Percentiles rank a stretch among this genome's conserved stretches.
These are phyloP conservation scores for Colius striatus DNA, from an alignment of 2,113 vertebrate species.

Conservation along the genomic window DNA sequence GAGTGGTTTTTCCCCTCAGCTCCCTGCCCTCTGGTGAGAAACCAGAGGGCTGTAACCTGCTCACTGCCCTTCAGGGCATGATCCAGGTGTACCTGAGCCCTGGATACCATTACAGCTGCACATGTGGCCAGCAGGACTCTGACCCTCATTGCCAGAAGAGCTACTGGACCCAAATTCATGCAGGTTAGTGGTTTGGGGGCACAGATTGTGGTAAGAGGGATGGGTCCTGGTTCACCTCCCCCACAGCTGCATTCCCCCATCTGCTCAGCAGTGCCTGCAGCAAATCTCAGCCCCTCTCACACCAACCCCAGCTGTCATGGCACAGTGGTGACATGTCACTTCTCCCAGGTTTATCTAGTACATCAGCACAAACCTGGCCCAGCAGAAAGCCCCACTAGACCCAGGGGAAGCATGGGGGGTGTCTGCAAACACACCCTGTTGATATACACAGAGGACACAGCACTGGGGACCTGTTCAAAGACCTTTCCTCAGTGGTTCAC, in stretches of 20 bases:
- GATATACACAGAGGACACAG: background rate
- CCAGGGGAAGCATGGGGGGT: background rate
- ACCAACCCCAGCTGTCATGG: background rate
- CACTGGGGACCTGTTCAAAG: background rate
- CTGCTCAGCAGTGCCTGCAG: background rate
- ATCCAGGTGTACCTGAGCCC: background rate
- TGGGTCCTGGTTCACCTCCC: rapidly evolving
- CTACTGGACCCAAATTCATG: background rate
- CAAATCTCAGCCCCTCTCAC: background rate
- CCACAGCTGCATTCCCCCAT: rapidly evolving
- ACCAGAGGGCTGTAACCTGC: background rate
- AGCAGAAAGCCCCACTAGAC: background rate
- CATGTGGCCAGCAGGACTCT: rapidly evolving
- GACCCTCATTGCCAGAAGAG: background rate
- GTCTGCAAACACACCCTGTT: background rate
- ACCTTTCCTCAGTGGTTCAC: background rate
- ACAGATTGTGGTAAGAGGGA: background rate
- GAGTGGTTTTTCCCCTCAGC: background rate
- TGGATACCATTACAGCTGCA: background rate
- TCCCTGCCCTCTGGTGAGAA: background rate
- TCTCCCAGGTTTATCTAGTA: background rate
- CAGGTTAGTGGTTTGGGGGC: background rate
- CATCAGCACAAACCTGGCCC: background rate
- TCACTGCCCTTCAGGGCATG: background rate
- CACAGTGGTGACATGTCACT: background rate